These are phyloP conservation scores for Lacanobia wlatinum DNA, from an alignment of 2,888 invertebrate species.

Conservation along the genomic window DNA sequence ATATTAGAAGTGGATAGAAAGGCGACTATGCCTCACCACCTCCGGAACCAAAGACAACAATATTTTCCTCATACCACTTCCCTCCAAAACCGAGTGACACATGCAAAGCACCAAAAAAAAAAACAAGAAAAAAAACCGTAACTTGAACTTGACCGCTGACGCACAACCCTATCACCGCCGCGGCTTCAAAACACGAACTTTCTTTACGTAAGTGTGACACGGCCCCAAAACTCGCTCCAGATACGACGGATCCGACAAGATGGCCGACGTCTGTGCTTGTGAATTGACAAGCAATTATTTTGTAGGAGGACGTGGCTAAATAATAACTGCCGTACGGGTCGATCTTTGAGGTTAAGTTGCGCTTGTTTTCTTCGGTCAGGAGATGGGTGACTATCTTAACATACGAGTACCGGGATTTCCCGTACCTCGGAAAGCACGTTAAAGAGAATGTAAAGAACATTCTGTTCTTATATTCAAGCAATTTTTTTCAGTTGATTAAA, in stretches of 20 bases:
- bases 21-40: neutral
- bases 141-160: conserved; percentile 68
- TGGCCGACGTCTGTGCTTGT: conserved; percentile 52
- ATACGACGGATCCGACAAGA: conserved; percentile 64
- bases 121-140: conserved; percentile 33
- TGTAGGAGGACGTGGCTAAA: neutral
- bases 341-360: neutral
- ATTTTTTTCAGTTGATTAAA: no score
- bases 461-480: no score
- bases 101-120: conserved; percentile 30
- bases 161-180: conserved; percentile 52
- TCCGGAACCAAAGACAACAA: neutral
- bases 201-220: conserved; percentile 79
- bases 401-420: neutral
- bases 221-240: conserved; percentile 82
- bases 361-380: neutral
- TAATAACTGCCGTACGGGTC: neutral
- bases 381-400: neutral
- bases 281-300: conserved; percentile 39
- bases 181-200: conserved; percentile 74
- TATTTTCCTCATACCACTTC: conserved; percentile 6
- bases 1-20: neutral
- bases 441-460: neutral
- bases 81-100: conserved; percentile 21
- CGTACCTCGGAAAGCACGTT: neutral